Percentiles rank a stretch among this genome's conserved stretches.
phyloP scores from a whole-genome alignment of 2,888 invertebrate genomes.

The Scaeva pyrastri region DNA sequence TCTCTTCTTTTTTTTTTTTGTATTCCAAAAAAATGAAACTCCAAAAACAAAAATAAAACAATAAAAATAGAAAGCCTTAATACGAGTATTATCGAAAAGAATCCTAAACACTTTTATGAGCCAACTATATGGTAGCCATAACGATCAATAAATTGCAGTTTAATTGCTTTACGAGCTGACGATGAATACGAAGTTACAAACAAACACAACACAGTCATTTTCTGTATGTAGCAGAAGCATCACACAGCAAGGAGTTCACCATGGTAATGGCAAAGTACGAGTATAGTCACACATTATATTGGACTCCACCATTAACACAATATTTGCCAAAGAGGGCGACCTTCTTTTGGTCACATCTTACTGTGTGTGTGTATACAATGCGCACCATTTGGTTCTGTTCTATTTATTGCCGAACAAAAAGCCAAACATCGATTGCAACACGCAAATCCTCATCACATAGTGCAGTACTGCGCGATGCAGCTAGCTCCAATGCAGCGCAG shows the following conservation, averaged over 20 bases:
- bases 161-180: slow-evolving; percentile 78
- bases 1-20: neutral
- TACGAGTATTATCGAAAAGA: slow-evolving; percentile 18
- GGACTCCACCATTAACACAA: slow-evolving; percentile 37
- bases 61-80: neutral
- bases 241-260: slow-evolving; percentile 45
- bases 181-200: slow-evolving; percentile 74
- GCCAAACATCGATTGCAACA: slow-evolving; percentile 73
- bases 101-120: slow-evolving; percentile 72
- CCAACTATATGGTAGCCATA: slow-evolving; percentile 76
- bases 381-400: slow-evolving; percentile 71
- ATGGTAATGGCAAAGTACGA: slow-evolving; percentile 53
- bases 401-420: slow-evolving; percentile 74
- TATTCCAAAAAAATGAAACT: slow-evolving; percentile 32
- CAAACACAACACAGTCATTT: slow-evolving; percentile 46
- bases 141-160: slow-evolving; percentile 77
- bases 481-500: neutral
- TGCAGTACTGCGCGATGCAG: no score
- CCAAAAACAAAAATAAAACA: slow-evolving; percentile 13
- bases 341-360: slow-evolving; percentile 58
- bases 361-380: slow-evolving; percentile 11
- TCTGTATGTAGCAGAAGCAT: slow-evolving; percentile 2
- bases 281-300: slow-evolving; percentile 58
- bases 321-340: slow-evolving; percentile 52
- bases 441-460: slow-evolving; percentile 66